phyloP scores from a whole-genome alignment of 2,113 vertebrate species.

The Tachuris rubrigastra region DNA sequence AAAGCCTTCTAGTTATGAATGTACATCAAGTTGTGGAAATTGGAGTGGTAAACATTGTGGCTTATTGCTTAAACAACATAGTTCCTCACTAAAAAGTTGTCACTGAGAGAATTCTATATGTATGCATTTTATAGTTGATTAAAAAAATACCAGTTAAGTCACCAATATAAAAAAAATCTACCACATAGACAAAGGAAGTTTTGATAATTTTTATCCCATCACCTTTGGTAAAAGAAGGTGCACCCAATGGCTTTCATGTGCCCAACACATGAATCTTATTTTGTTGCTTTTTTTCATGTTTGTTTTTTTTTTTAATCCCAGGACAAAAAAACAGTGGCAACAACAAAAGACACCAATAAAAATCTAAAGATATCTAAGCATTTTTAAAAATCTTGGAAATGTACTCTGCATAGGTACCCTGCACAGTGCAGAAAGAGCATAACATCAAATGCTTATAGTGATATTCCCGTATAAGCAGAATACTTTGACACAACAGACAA shows the following conservation, averaged over 20 bases:
- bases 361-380: neutral
- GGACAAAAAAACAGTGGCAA: neutral
- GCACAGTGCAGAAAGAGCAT: neutral
- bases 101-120: neutral
- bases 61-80: neutral
- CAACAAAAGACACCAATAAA: neutral
- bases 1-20: neutral
- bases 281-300: neutral
- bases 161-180: neutral
- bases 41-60: neutral
- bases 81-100: neutral
- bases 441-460: neutral
- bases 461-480: neutral
- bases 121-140: neutral
- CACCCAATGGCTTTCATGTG: neutral
- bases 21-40: neutral
- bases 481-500: rapidly evolving
- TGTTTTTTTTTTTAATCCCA: neutral
- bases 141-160: neutral
- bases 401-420: neutral
- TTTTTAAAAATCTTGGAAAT: neutral
- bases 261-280: neutral
- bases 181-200: neutral
- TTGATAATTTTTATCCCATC: neutral
- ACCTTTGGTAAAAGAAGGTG: neutral